phyloP scores from a whole-genome alignment of 2,797 vertebrate species.

The Paguma larvata region DNA sequence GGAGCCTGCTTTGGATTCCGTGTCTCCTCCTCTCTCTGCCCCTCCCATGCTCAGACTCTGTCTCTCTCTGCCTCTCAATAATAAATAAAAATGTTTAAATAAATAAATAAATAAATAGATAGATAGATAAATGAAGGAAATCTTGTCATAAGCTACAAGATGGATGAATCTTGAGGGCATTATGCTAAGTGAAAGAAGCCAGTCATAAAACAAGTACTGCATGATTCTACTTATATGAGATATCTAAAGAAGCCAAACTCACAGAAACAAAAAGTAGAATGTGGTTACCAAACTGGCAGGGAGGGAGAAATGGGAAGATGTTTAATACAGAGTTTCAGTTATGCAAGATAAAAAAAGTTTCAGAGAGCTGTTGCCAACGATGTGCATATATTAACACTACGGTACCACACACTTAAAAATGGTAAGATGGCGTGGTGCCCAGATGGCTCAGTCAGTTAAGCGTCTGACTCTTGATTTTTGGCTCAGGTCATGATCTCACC shows the following conservation, averaged over 20 bases:
- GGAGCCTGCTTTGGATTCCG: no score
- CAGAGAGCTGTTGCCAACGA: background rate
- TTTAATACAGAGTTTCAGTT: constrained; percentile 51
- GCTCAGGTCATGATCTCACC: no score
- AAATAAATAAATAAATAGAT: no score
- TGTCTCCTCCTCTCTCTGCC: no score
- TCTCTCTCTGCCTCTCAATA: no score
- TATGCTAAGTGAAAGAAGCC: constrained; percentile 10
- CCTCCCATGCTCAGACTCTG: no score
- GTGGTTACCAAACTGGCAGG: constrained; percentile 1
- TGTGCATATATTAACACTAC: background rate
- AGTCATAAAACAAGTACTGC: background rate
- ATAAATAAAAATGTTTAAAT: no score
- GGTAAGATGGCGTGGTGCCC: background rate
- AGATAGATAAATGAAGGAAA: background rate
- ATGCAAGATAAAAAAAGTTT: constrained; percentile 29
- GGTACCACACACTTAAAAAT: constrained; percentile 5
- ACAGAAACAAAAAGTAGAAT: constrained; percentile 72
- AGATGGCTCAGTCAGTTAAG: no score
- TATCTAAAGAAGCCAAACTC: constrained; percentile 31
- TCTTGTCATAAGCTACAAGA: background rate
- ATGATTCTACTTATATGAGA: background rate
- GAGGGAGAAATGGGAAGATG: background rate
- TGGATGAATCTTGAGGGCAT: background rate
- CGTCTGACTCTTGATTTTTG: no score